Evolutionary conservation across 2,113 vertebrate species (phyloP).

Genomic region (Herpetotheres cachinnans): DNA sequence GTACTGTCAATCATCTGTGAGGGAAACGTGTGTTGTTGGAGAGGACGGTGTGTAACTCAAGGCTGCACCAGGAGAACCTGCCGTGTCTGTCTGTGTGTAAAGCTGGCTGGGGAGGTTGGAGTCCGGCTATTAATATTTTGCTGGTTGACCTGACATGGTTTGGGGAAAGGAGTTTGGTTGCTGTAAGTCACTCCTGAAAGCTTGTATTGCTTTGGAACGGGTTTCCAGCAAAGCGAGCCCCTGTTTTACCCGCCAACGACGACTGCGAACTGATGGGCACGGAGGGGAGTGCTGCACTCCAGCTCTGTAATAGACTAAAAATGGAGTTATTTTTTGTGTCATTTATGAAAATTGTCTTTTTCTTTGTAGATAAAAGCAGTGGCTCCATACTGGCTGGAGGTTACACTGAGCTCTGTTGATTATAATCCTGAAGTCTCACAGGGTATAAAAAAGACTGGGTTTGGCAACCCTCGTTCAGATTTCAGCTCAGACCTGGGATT

Average conservation of each 20-base stretch:
- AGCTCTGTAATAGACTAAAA: background rate
- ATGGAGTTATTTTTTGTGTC: background rate
- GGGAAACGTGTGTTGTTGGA: background rate
- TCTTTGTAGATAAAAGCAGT: background rate
- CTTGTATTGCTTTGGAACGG: accelerated
- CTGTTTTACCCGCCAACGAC: background rate
- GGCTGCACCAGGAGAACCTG: constrained; percentile 37
- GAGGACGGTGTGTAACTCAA: background rate
- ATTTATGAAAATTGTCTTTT: background rate
- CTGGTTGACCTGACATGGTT: background rate
- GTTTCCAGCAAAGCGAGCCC: background rate
- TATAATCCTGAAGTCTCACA: background rate
- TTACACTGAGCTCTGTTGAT: background rate
- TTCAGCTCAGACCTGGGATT: constrained; percentile 8
- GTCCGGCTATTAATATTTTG: background rate
- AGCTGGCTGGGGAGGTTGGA: background rate
- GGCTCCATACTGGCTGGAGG: background rate
- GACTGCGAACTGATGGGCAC: background rate
- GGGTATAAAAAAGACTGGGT: background rate
- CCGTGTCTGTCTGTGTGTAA: background rate
- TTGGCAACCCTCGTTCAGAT: background rate
- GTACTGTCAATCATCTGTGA: accelerated
- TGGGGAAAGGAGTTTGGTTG: background rate
- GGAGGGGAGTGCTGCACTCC: background rate
- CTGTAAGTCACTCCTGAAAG: background rate